A percentile compares a stretch with the other conserved stretches of the same genome.
These are phyloP conservation scores for Drosophila parabipectinata DNA, from an alignment of 1,140 invertebrate species.

Conservation along the genomic window DNA sequence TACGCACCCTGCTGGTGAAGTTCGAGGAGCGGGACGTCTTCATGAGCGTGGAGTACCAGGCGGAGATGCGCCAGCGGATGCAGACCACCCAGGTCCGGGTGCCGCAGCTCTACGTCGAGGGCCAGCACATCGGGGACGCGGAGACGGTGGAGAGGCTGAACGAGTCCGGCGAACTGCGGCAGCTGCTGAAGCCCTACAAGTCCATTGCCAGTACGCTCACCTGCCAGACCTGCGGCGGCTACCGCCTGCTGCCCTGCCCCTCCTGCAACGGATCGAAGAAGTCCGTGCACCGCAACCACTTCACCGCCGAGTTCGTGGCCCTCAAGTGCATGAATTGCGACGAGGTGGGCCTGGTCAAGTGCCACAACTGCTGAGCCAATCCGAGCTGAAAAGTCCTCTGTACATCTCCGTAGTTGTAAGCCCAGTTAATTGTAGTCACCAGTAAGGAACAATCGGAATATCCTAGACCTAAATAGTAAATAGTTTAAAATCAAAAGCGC, in stretches of 20 bases:
- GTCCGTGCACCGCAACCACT: slow-evolving; percentile 96
- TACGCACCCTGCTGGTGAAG: slow-evolving; percentile 95
- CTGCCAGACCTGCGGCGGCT: slow-evolving; percentile 95
- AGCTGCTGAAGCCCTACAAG: slow-evolving; percentile 95
- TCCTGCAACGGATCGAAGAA: slow-evolving; percentile 98
- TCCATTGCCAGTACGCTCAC: slow-evolving; percentile 90
- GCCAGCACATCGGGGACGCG: slow-evolving; percentile 94
- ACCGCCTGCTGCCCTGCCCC: slow-evolving; percentile 93
- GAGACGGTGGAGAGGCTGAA: slow-evolving; percentile 95
- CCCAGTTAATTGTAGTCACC: slow-evolving; percentile 46
- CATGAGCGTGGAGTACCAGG: slow-evolving; percentile 94
- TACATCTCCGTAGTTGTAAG: slow-evolving; percentile 40
- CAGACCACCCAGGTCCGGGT: slow-evolving; percentile 89
- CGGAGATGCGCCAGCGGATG: slow-evolving; percentile 94
- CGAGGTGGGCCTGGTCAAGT: slow-evolving; percentile 95
- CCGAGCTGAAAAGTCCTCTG: not conserved
- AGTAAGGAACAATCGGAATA: slow-evolving; percentile 21
- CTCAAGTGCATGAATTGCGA: slow-evolving; percentile 98
- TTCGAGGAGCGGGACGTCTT: slow-evolving; percentile 97
- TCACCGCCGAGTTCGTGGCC: slow-evolving; percentile 96
- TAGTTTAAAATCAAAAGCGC: slow-evolving; percentile 15
- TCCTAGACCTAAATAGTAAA: slow-evolving; percentile 65
- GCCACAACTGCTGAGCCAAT: slow-evolving; percentile 88
- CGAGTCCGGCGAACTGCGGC: slow-evolving; percentile 94
- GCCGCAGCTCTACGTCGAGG: slow-evolving; percentile 96